Evolutionary conservation across 2,888 invertebrate genomes (phyloP), one percentile per base, ranked within the genome.

Genomic region (Geophilus truncorum): DNA sequence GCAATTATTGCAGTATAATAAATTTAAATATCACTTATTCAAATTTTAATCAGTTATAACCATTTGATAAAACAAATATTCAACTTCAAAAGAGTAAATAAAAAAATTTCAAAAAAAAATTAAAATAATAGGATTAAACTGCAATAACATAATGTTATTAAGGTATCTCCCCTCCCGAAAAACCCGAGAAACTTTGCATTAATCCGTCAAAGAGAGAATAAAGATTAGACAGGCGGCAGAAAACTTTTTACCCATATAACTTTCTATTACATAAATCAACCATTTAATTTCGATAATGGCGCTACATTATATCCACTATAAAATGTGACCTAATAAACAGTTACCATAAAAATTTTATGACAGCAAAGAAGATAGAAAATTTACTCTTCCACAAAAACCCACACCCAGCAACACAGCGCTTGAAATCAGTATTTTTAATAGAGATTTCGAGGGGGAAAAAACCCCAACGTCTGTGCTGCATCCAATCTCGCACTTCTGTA

Each of bases 331-430:
- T 51, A 28, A 70, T 28, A 70, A 70, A 62, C 57, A 15, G 70
- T 70, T 70, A 70, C 51, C 70, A 70, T 70, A 70, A 70, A 70
- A 70, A 23, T 25, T 70, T 70, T 70, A 70, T 28, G 70, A 25
- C 70, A 70, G 6, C 25, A 23, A 70, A 70, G n/a, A 7, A 70
- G 70, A 70, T 10, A 70, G 70, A 70, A 70, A 70, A 70, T 28
- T 70, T 28, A 28, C 70, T 15, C 70, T 12, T 70, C 70, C 28
- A 70, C 28, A 28, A 70, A 70, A 25, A 25, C n/a, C 70, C 23
- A 45, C 45, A 28, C 51, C n/a, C n/a, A n/a, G n/a, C n/a, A n/a
- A 51, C 51, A 25, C 28, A 70, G 28, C 28, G 28, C 25, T 70
- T 25, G 28, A 28, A 70, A 70, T 70, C 70, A 70, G 25, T 70